These are phyloP conservation scores for Festucalex cinctus DNA, from an alignment of 2,113 vertebrate genomes.

Conservation along the genomic window DNA sequence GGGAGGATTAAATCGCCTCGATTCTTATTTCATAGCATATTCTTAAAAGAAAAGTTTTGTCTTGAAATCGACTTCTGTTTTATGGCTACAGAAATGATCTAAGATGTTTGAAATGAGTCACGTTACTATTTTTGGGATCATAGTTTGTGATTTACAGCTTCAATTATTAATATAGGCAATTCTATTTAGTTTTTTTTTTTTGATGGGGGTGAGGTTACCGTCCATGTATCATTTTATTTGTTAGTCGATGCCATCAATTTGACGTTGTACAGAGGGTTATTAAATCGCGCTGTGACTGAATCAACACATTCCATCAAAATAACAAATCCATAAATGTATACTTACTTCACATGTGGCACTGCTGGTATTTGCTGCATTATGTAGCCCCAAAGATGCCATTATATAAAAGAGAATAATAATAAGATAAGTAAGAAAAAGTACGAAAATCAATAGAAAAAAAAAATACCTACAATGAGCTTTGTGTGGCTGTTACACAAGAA, in stretches of 20 bases:
- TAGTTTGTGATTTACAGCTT: too few species aligned
- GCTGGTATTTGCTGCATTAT: conserved; percentile 51
- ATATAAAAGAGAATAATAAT: conserved; percentile 23
- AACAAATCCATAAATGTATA: conserved; percentile 5
- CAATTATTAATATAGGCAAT: too few species aligned
- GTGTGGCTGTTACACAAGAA: background rate
- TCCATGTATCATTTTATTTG: too few species aligned
- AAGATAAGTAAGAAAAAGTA: conserved; percentile 27
- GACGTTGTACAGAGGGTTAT: background rate
- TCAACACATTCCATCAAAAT: background rate
- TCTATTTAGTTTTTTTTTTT: too few species aligned
- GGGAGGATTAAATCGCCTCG: too few species aligned
- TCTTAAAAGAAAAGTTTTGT: too few species aligned
- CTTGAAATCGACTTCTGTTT: too few species aligned
- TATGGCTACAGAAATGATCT: too few species aligned
- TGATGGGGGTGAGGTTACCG: too few species aligned
- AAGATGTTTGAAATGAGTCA: too few species aligned
- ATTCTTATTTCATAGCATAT: too few species aligned
- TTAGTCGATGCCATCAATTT: background rate
- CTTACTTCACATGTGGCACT: conserved; percentile 67
- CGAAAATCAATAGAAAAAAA: conserved; percentile 14
- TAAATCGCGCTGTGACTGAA: background rate
- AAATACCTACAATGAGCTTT: conserved; percentile 27
- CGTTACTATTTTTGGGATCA: too few species aligned
- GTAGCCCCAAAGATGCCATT: conserved; percentile 7